Conservation (phyloP, 1,140 invertebrate species). For the Stegodyphus mimosarum region DNA sequence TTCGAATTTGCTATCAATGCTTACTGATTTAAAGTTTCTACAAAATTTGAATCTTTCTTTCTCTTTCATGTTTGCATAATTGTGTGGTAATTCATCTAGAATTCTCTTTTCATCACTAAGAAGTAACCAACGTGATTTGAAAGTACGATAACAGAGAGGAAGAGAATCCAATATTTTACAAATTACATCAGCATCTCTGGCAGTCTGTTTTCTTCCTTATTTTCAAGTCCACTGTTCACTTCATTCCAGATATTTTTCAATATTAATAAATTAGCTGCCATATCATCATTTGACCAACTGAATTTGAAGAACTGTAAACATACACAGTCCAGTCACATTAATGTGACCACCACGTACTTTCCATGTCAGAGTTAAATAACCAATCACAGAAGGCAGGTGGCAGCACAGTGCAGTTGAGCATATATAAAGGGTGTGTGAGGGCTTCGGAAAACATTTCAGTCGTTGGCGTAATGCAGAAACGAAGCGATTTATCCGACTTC, state of each 20-base stretch:
- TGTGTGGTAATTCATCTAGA: slow-evolving; percentile 28
- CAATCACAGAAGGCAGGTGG: no score
- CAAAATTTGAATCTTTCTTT: slow-evolving; percentile 8
- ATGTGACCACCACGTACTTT: no score
- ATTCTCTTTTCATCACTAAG: slow-evolving; percentile 18
- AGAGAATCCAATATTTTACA: slow-evolving; percentile 7
- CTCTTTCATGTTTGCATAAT: slow-evolving; percentile 21
- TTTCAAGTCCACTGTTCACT: background rate
- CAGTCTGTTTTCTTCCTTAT: background rate
- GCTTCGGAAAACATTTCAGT: no score
- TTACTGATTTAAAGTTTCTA: background rate
- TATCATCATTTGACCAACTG: no score
- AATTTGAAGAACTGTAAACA: no score
- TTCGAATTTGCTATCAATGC: background rate
- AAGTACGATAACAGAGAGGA: background rate
- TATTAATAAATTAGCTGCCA: slow-evolving; percentile 5
- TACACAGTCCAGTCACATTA: no score
- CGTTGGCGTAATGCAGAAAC: no score
- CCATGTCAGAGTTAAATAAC: no score
- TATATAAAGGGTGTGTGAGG: no score
- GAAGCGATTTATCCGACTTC: no score
- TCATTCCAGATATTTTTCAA: slow-evolving; percentile 4
- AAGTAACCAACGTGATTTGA: slow-evolving; percentile 31
- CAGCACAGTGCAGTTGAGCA: no score
- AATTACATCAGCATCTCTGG: slow-evolving; percentile 10